Evolutionary conservation across 2,888 invertebrate species (phyloP).

Genomic region (Phoronis australis): DNA sequence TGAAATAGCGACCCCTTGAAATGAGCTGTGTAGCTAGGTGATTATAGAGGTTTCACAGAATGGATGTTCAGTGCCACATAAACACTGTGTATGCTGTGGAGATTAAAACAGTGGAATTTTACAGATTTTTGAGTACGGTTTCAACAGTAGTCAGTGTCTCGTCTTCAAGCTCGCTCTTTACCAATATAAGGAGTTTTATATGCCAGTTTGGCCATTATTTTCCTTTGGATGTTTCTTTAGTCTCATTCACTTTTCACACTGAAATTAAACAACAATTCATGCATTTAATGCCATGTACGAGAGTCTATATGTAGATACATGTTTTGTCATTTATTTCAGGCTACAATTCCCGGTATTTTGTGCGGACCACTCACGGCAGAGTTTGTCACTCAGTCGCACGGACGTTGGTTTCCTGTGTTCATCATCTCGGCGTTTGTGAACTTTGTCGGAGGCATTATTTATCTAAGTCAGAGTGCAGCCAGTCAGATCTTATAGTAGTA

Average conservation of each 20-base stretch:
- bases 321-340: conserved; percentile 52
- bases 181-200: neutral
- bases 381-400: conserved; percentile 65
- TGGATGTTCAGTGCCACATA: too few relatives aligned
- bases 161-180: too few relatives aligned
- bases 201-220: neutral
- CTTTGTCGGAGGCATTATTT: conserved; percentile 68
- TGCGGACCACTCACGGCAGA: conserved; percentile 74
- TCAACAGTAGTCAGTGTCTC: too few relatives aligned
- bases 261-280: too few relatives aligned
- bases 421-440: conserved; percentile 67
- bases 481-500: conserved; percentile 61
- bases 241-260: neutral
- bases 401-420: conserved; percentile 71
- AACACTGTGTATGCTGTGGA: too few relatives aligned
- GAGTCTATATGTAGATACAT: too few relatives aligned
- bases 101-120: too few relatives aligned
- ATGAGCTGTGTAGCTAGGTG: too few relatives aligned
- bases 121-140: too few relatives aligned
- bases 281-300: too few relatives aligned
- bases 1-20: too few relatives aligned
- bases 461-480: conserved; percentile 68
- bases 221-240: neutral
- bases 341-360: conserved; percentile 69
- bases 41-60: too few relatives aligned